Conservation (phyloP, 2,113 vertebrate species). For the Coryphaenoides rupestris region DNA sequence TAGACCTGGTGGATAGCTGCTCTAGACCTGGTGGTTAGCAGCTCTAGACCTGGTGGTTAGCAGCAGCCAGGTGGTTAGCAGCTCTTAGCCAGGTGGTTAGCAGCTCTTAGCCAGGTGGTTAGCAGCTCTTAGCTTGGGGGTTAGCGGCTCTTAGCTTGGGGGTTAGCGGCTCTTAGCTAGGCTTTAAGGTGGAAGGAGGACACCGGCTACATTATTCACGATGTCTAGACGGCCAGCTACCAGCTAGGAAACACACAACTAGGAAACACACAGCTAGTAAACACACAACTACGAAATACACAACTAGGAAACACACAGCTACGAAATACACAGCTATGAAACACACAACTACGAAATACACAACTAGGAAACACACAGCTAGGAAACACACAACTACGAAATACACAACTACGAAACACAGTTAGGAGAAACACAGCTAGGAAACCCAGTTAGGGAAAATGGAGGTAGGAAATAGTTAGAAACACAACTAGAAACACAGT, state of each 20-base stretch:
- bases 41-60: too few relatives aligned
- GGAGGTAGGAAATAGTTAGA: not conserved
- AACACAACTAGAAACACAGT: not conserved
- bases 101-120: conserved; percentile 47
- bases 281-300: not conserved
- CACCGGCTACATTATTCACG: conserved; percentile 65
- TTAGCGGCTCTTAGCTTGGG: too few relatives aligned
- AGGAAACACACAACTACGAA: not conserved
- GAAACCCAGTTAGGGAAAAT: conserved; percentile 3
- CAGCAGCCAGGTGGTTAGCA: too few relatives aligned
- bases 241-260: conserved; percentile 52
- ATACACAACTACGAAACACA: conserved; percentile 15
- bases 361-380: not conserved
- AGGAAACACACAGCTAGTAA: conserved; percentile 33
- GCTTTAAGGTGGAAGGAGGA: conserved; percentile 51
- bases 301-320: too few relatives aligned
- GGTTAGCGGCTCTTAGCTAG: too few relatives aligned
- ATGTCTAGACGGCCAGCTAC: conserved; percentile 52
- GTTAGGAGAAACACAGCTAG: conserved; percentile 39
- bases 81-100: not conserved
- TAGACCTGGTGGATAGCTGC: too few relatives aligned
- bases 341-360: conserved; percentile 3
- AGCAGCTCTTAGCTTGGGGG: too few relatives aligned
- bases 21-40: too few relatives aligned
- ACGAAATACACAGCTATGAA: not conserved